These are phyloP conservation scores for Entomobrya multifasciata DNA, from an alignment of 2,888 invertebrate genomes.

Conservation along the genomic window DNA sequence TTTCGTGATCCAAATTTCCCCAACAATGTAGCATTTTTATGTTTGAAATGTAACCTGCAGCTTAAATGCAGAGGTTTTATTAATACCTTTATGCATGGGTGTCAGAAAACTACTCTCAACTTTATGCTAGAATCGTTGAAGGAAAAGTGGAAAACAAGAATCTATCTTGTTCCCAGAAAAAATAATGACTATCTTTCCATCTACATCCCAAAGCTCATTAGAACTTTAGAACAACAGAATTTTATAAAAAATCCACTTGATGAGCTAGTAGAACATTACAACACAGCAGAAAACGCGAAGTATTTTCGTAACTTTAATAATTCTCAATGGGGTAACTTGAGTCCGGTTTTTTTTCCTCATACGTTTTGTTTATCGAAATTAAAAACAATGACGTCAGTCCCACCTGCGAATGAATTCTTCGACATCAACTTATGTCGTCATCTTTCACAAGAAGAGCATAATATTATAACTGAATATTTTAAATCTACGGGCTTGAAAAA, in stretches of 20 bases:
- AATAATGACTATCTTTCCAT: background rate
- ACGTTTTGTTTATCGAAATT: no score
- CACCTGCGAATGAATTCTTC: background rate
- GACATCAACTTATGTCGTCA: background rate
- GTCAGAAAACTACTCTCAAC: background rate
- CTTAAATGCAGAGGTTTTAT: background rate
- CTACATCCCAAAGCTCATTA: background rate
- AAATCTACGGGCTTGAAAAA: background rate
- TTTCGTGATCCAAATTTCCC: background rate
- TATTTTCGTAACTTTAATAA: background rate
- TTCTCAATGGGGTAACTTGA: background rate
- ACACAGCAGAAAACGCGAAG: background rate
- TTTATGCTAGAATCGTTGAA: background rate
- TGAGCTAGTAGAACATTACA: background rate
- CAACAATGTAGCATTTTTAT: background rate
- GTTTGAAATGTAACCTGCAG: background rate
- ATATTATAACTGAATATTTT: background rate
- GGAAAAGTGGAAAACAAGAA: background rate
- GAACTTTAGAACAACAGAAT: background rate
- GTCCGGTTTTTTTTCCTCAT: no score
- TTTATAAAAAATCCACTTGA: background rate
- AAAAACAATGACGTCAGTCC: background rate
- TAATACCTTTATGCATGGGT: background rate
- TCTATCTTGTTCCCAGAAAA: background rate
- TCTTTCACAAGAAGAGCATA: background rate